A percentile compares a stretch with the other conserved stretches of the same genome.
Evolutionary conservation across 1,140 invertebrate species (phyloP).

Genomic region (Physella acuta): DNA sequence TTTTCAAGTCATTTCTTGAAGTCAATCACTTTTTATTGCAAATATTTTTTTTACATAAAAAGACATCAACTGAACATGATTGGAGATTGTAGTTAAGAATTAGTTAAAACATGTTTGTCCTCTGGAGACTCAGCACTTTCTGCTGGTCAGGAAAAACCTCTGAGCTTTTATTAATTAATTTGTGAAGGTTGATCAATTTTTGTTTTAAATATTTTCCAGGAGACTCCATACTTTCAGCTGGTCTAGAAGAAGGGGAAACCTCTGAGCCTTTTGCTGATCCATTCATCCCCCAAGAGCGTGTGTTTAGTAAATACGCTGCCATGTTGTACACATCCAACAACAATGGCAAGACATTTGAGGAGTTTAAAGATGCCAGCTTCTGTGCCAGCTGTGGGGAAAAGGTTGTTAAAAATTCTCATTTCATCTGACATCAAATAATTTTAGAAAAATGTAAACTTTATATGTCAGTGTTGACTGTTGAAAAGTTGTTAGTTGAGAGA

Average conservation of each 20-base stretch:
- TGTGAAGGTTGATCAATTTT: too few relatives aligned
- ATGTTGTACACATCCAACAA: conserved; percentile 57
- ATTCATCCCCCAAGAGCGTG: conserved; percentile 55
- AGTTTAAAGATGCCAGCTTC: conserved; percentile 55
- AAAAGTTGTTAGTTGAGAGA: too few relatives aligned
- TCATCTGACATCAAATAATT: not conserved
- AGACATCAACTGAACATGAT: too few relatives aligned
- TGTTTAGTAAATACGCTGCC: conserved; percentile 58
- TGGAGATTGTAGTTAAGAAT: too few relatives aligned
- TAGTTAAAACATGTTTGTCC: too few relatives aligned
- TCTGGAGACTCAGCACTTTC: too few relatives aligned
- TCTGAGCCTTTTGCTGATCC: conserved; percentile 46
- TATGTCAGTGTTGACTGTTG: not conserved
- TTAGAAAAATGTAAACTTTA: not conserved
- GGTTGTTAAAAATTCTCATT: conserved; percentile 30
- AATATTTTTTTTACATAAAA: too few relatives aligned
- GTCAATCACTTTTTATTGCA: too few relatives aligned
- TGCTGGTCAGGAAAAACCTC: too few relatives aligned
- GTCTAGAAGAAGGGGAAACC: conserved; percentile 43
- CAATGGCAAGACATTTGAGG: conserved; percentile 51
- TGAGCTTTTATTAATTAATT: too few relatives aligned
- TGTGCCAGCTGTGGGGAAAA: conserved; percentile 59
- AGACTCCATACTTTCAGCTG: conserved; percentile 48
- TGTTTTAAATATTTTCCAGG: conserved; percentile 18
- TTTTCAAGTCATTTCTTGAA: too few relatives aligned